phyloP scores from a whole-genome alignment of 1,140 invertebrate species.

The Coelopa frigida region DNA sequence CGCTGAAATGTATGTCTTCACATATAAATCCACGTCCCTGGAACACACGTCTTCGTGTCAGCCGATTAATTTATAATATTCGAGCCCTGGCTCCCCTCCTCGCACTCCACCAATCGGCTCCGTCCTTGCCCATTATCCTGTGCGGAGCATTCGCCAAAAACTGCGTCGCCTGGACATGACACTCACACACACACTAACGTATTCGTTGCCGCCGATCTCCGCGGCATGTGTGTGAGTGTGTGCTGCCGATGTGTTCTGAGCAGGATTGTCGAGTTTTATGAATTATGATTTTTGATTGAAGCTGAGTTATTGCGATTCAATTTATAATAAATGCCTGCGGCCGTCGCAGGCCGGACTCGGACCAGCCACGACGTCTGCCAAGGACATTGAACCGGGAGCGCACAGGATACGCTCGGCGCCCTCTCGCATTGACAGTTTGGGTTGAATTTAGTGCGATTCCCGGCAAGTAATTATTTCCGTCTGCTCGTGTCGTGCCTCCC shows the following conservation, averaged over 20 bases:
- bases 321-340: conserved; percentile 44
- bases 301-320: conserved; percentile 44
- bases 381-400: too few relatives aligned
- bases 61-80: conserved; percentile 43
- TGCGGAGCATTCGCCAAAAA: not conserved
- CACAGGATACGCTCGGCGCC: too few relatives aligned
- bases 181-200: not conserved
- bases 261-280: too few relatives aligned
- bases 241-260: too few relatives aligned
- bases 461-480: too few relatives aligned
- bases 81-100: conserved; percentile 16
- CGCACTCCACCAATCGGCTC: too few relatives aligned
- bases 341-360: too few relatives aligned
- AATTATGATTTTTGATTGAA: conserved; percentile 45
- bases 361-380: too few relatives aligned
- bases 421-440: too few relatives aligned
- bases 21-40: conserved; percentile 40
- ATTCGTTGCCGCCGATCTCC: not conserved
- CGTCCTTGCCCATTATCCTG: too few relatives aligned
- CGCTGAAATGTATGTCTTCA: conserved; percentile 25
- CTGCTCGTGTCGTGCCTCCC: too few relatives aligned
- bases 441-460: too few relatives aligned
- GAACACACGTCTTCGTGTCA: conserved; percentile 37
- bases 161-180: not conserved
- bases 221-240: not conserved